phyloP scores from a whole-genome alignment of 2,797 vertebrate genomes.

The Anableps anableps region DNA sequence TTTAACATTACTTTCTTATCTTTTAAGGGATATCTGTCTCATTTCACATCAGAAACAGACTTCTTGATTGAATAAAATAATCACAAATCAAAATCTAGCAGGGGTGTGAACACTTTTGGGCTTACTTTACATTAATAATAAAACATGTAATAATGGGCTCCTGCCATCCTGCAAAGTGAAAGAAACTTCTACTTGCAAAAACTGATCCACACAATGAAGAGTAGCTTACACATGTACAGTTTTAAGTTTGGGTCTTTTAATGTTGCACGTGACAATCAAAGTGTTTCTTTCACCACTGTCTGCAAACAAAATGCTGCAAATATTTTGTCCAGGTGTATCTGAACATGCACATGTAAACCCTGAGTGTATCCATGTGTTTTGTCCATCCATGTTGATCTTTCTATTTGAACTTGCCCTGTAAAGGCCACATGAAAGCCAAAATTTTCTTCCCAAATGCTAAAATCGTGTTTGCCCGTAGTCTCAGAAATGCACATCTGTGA shows the following conservation, averaged over 20 bases:
- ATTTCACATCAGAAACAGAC: background rate
- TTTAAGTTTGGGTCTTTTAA: background rate
- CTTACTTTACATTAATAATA: background rate
- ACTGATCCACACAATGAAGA: background rate
- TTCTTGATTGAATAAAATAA: background rate
- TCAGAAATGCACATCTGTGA: constrained; percentile 74
- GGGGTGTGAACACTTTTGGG: background rate
- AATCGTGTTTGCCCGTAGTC: constrained; percentile 50
- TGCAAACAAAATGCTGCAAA: background rate
- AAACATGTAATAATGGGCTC: background rate
- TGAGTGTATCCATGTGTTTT: constrained; percentile 37
- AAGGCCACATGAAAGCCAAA: constrained; percentile 67
- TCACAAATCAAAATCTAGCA: background rate
- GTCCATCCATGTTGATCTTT: constrained; percentile 39
- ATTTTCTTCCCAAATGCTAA: constrained; percentile 75
- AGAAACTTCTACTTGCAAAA: background rate
- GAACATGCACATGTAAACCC: constrained; percentile 17
- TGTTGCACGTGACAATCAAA: background rate
- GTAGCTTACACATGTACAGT: background rate
- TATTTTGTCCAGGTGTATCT: constrained; percentile 26
- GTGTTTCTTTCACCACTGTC: constrained; percentile 1
- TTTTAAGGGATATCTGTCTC: background rate
- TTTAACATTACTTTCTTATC: background rate
- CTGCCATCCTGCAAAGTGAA: background rate
- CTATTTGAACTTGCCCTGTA: constrained; percentile 52